Evolutionary conservation across 1,140 invertebrate species (phyloP), one percentile per base, ranked within the genome.

Genomic region (Thaumatotibia leucotreta): DNA sequence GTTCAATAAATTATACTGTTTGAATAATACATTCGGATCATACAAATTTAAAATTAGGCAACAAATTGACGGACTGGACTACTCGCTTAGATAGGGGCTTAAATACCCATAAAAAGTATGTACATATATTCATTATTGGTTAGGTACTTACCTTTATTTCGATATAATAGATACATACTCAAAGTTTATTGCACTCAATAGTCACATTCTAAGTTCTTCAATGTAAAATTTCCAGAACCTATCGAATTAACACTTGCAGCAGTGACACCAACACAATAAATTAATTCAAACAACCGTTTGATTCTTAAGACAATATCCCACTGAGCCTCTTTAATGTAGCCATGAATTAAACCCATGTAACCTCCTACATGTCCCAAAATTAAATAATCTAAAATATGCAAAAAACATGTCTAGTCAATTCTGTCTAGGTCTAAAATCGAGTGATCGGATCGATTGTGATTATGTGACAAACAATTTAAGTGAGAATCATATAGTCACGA

Each of bases 401-500:
- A 45, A 45, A 45, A 45, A 6, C 39, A 14, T 20, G 6, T 45
- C 20, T 45, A 14, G 8, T 20, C 39, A 45, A 9, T 17, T 6
- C 4, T 45, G 6, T 45, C 0, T 20, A 45, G 17, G 39, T n/a
- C n/a, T 45, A 17, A 20, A 45, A 45, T 20, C 39, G 39, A 45
- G 17, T 45, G 39, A 20, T 17, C 17, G 20, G n/a, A 20, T 45
- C 0, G 39, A 45, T 45, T 20, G n/a, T n/a, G 9, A 45, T 45
- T 45, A 45, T 6, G 6, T 20, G 39, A 45, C 54, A 61, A 33
- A 69, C 67, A 74, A 68, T 61, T 50, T 65, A 75, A 45, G 70
- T 78, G 79, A 74, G 61, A 81, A 83, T 77, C 70, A 62, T 61
- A 23, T 67, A 61, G 66, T 80, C 81, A 83, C 81, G 81, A 83